Percentiles rank a stretch among this genome's conserved stretches.
These are phyloP conservation scores for Tipula helvola DNA, from an alignment of 2,888 invertebrate genomes.

Conservation along the genomic window DNA sequence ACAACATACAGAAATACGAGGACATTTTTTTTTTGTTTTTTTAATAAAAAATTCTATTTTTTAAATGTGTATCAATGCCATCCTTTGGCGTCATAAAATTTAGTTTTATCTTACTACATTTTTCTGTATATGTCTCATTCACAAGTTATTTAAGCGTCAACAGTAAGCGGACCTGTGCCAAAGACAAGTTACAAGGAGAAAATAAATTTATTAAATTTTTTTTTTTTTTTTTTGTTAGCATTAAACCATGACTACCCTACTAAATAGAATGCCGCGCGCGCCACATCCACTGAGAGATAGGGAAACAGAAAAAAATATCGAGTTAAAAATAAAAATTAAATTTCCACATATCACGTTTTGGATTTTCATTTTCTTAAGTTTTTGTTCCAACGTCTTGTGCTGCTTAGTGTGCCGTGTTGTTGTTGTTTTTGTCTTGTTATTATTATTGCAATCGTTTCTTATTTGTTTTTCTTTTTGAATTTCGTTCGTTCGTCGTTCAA, in stretches of 20 bases:
- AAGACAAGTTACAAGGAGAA: neutral
- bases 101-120: neutral
- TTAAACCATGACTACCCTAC: neutral
- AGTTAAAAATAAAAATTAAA: neutral
- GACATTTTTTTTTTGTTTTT: neutral
- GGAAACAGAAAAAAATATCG: neutral
- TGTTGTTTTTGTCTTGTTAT: neutral
- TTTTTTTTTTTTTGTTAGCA: neutral
- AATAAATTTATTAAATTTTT: neutral
- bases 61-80: neutral
- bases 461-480: neutral
- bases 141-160: neutral
- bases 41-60: neutral
- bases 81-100: neutral
- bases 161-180: neutral
- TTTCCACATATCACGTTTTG: neutral
- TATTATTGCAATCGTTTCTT: neutral
- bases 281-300: neutral
- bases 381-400: neutral
- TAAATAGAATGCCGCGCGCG: neutral
- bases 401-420: neutral
- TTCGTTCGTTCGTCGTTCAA: neutral
- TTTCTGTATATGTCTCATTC: neutral
- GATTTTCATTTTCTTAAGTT: neutral
- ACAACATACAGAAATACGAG: neutral